A percentile compares a stretch with the other conserved stretches of the same genome.
These are phyloP conservation scores for Staurois parvus DNA, from an alignment of 2,797 vertebrate genomes.

Conservation along the genomic window DNA sequence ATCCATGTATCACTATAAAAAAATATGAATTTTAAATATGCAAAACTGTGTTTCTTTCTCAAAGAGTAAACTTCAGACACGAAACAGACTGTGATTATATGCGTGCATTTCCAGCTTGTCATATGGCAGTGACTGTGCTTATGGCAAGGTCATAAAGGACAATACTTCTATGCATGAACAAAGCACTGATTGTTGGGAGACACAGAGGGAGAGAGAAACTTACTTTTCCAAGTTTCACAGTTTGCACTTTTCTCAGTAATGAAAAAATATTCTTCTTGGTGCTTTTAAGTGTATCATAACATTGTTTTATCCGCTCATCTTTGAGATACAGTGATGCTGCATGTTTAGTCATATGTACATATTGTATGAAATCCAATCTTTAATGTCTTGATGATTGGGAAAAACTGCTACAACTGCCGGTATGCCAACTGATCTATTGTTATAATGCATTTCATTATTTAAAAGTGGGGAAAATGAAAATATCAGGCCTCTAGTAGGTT, in stretches of 20 bases:
- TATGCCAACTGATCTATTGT: neutral
- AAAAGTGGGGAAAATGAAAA: too few species aligned
- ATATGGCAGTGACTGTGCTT: constrained; percentile 54
- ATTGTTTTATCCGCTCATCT: neutral
- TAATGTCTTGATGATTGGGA: neutral
- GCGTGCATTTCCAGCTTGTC: constrained; percentile 51
- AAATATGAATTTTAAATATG: constrained; percentile 41
- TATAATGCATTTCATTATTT: neutral
- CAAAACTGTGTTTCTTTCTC: constrained; percentile 43
- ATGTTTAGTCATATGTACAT: neutral
- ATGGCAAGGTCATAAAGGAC: constrained; percentile 56
- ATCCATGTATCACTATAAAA: neutral
- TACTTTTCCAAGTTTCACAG: neutral
- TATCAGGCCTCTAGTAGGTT: too few species aligned
- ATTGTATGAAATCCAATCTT: neutral
- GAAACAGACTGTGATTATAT: constrained; percentile 55
- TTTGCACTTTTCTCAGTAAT: neutral
- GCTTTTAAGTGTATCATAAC: constrained; percentile 2
- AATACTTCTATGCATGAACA: constrained; percentile 51
- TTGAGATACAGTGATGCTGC: neutral
- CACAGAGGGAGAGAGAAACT: constrained; percentile 18
- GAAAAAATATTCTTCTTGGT: neutral
- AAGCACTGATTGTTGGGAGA: constrained; percentile 32
- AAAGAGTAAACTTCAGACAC: constrained; percentile 43
- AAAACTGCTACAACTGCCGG: neutral